Evolutionary conservation across 1,140 invertebrate species (phyloP).

Genomic region (Drosophila albomicans): DNA sequence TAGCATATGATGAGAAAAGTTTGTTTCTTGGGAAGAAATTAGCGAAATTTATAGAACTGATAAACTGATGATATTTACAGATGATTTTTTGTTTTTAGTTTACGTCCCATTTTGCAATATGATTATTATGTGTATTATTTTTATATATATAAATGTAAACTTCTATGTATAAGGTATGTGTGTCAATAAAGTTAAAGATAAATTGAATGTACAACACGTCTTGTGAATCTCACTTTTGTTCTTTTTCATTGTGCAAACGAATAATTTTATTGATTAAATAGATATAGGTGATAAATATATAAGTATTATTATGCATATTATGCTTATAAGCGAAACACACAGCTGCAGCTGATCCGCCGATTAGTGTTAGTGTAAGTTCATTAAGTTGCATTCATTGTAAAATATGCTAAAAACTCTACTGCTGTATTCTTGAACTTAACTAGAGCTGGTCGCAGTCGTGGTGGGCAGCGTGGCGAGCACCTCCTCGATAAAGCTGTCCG

Average conservation of each 20-base stretch:
- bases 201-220: conserved; percentile 8
- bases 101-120: conserved; percentile 72
- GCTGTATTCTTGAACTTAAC: conserved; percentile 55
- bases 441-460: conserved; percentile 58
- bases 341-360: conserved; percentile 23
- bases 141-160: conserved; percentile 44
- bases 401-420: conserved; percentile 31
- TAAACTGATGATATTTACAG: conserved; percentile 43
- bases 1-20: conserved; percentile 1
- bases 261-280: conserved; percentile 83
- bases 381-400: conserved; percentile 30
- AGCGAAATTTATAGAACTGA: conserved; percentile 77
- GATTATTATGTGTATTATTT: conserved; percentile 54
- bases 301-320: conserved; percentile 45
- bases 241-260: conserved; percentile 72
- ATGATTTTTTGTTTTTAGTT: conserved; percentile 29
- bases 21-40: conserved; percentile 40
- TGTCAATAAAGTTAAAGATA: conserved; percentile 22
- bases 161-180: conserved; percentile 7
- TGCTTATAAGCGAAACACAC: conserved; percentile 30
- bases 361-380: conserved; percentile 31
- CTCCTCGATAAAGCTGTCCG: conserved; percentile 76
- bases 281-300: conserved; percentile 71
- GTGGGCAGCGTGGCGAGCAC: conserved; percentile 74
- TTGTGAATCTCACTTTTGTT: background rate